phyloP scores from a whole-genome alignment of 2,888 invertebrate genomes.

The Oscheius onirici region DNA sequence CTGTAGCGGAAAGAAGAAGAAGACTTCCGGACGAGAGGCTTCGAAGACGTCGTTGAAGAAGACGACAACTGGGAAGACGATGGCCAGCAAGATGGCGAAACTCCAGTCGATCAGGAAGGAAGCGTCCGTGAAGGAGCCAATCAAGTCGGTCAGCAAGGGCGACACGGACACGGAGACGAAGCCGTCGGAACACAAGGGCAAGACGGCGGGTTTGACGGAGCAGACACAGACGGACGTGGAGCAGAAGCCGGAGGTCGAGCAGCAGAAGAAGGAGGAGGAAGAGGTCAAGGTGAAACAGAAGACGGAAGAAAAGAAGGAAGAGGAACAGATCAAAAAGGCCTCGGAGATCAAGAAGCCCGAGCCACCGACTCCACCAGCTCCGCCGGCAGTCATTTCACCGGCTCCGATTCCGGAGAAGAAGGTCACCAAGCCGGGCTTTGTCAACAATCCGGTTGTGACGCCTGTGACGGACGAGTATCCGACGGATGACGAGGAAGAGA shows the following conservation, averaged over 20 bases:
- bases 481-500: constrained; percentile 28
- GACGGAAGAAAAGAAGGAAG: neutral
- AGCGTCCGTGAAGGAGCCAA: too few species aligned
- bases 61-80: too few species aligned
- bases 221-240: neutral
- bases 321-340: neutral
- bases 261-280: neutral
- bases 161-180: too few species aligned
- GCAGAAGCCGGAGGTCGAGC: neutral
- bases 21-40: too few species aligned
- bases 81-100: too few species aligned
- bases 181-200: too few species aligned
- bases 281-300: neutral
- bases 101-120: too few species aligned
- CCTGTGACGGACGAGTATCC: constrained; percentile 24
- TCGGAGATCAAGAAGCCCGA: neutral
- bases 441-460: constrained; percentile 19
- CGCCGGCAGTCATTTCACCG: neutral
- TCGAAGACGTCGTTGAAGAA: too few species aligned
- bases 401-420: neutral
- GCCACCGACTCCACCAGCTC: neutral
- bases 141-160: too few species aligned
- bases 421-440: neutral
- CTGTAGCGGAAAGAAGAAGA: too few species aligned
- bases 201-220: too few species aligned